Evolutionary conservation across 2,888 invertebrate species (phyloP).

Genomic region (Corbicula japonica): DNA sequence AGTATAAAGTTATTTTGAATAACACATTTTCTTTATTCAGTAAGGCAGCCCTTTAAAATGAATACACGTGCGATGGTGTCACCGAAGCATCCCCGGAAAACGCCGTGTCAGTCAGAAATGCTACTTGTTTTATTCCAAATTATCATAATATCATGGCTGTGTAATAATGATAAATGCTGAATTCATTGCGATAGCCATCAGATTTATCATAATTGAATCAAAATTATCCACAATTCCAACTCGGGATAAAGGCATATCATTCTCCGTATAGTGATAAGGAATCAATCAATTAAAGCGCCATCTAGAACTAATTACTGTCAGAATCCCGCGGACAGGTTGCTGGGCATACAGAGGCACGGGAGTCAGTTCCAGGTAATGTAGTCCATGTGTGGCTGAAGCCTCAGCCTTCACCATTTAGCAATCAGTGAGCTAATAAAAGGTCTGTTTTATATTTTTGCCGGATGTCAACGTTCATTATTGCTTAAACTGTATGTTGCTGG

Average conservation of each 20-base stretch:
- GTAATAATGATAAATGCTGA: slow-evolving; percentile 32
- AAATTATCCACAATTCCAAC: slow-evolving; percentile 45
- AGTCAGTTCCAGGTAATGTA: slow-evolving; percentile 25
- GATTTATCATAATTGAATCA: slow-evolving; percentile 62
- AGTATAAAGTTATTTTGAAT: too few relatives aligned
- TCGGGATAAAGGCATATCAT: slow-evolving; percentile 42
- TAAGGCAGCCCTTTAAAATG: too few relatives aligned
- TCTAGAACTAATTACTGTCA: slow-evolving; percentile 62
- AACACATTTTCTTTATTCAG: too few relatives aligned
- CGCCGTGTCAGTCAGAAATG: slow-evolving; percentile 8
- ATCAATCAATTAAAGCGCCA: slow-evolving; percentile 57
- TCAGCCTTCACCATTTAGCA: too few relatives aligned
- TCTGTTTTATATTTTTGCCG: too few relatives aligned
- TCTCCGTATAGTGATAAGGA: slow-evolving; percentile 37
- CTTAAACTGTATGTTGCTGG: too few relatives aligned
- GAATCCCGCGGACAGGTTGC: slow-evolving; percentile 36
- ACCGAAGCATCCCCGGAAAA: too few relatives aligned
- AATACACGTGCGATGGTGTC: too few relatives aligned
- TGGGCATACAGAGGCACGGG: slow-evolving; percentile 34
- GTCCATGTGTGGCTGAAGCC: slow-evolving; percentile 41
- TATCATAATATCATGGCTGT: slow-evolving; percentile 30
- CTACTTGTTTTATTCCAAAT: slow-evolving; percentile 25
- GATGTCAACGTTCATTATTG: too few relatives aligned
- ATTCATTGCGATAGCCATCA: slow-evolving; percentile 40
- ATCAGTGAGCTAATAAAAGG: too few relatives aligned